Conservation (phyloP, 2,113 vertebrate species). For the Toxostoma redivivum region DNA sequence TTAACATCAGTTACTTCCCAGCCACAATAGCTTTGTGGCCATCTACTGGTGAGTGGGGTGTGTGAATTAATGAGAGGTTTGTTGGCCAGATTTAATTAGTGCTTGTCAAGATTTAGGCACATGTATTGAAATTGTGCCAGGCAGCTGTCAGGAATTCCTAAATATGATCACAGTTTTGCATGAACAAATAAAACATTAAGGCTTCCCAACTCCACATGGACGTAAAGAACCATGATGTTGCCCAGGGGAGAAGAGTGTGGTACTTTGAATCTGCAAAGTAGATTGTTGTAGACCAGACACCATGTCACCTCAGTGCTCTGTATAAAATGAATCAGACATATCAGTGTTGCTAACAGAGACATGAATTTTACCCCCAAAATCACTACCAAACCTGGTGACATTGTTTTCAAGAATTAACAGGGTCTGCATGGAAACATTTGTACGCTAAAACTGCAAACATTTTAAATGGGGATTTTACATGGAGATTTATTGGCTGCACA, state of each 20-base stretch:
- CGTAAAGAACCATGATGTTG: background rate
- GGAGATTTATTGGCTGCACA: background rate
- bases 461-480: background rate
- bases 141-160: background rate
- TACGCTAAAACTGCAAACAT: background rate
- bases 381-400: background rate
- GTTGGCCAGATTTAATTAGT: background rate
- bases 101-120: background rate
- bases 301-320: background rate
- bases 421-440: background rate
- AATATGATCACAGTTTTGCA: background rate
- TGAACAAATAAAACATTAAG: background rate
- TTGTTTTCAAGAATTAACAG: background rate
- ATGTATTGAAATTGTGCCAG: background rate
- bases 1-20: background rate
- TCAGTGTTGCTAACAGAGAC: background rate
- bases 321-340: background rate
- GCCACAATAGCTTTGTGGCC: constrained; percentile 2
- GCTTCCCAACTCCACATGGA: background rate
- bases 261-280: background rate
- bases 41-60: constrained; percentile 17
- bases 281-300: background rate
- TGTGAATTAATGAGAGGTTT: background rate
- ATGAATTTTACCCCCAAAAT: background rate
- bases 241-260: background rate